Evolutionary conservation across 2,797 vertebrate genomes (phyloP), one percentile per base, ranked within the genome.

Genomic region (Kryptolebias ocellatus): DNA sequence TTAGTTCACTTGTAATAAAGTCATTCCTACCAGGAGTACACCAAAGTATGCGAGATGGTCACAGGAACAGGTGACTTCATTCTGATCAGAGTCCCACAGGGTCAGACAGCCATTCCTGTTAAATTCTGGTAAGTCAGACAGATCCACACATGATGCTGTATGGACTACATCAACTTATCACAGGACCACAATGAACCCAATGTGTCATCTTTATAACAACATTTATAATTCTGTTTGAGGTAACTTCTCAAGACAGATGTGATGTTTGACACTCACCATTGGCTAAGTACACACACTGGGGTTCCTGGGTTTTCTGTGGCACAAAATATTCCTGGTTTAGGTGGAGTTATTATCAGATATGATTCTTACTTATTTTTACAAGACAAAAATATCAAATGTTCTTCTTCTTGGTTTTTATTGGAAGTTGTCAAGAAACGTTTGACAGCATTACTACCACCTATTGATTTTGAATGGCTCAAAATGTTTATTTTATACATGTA

Each of bases 41-140:
- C 52, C 86, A 4, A 89, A 90, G 77, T 57, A 89, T 0, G 89
- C 88, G 70, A 90, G 68, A 64, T 90, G 87, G 46, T 87, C 4
- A 55, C 83, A 89, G 60, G 65, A 79, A 54, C 89, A 90, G 70
- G 51, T 88, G 59, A 87, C 1, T 0, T 67, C 0, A 59, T 12
- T 57, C 52, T 74, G 45, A 55, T 17, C 29, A 0, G 0, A 16
- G 3, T 42, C 0, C 84, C 80, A 80, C 0, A 4, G 0, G 0
- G 84, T 90, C 4, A 0, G 0, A 29, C 89, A 90, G 57, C 84
- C 87, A 4, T 17, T 0, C 0, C 0, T 0, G 9, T 57, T 67
- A 5, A 4, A 83, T 0, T 0, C 89, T 90, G 28, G 12, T 12
- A 3, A 44, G 65, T 52, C 27, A 64, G 4, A 70, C 3, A 54